Evolutionary conservation across 2,797 vertebrate genomes (phyloP).

Genomic region (Gouania willdenowi): DNA sequence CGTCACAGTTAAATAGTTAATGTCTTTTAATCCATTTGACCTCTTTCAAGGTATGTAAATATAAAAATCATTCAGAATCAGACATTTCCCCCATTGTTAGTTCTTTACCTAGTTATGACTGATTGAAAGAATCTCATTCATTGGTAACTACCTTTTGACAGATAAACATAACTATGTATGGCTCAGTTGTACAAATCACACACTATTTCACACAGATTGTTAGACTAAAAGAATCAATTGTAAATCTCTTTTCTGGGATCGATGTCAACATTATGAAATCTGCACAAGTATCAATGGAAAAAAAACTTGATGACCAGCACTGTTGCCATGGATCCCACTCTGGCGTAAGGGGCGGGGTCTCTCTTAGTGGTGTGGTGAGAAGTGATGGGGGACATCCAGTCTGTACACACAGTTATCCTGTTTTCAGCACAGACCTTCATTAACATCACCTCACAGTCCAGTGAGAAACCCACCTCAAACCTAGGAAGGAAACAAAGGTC

Average conservation of each 20-base stretch:
- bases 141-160: conserved; percentile 63
- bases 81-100: conserved; percentile 64
- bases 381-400: conserved; percentile 82
- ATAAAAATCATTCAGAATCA: conserved; percentile 87
- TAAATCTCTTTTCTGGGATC: conserved; percentile 25
- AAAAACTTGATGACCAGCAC: conserved; percentile 59
- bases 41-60: conserved; percentile 85
- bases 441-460: conserved; percentile 83
- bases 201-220: conserved; percentile 32
- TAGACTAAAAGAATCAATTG: conserved; percentile 45
- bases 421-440: conserved; percentile 99
- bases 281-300: conserved; percentile 55
- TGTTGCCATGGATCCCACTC: conserved; percentile 74
- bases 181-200: conserved; percentile 61
- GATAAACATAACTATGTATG: conserved; percentile 75
- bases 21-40: conserved; percentile 73
- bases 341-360: conserved; percentile 72
- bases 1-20: conserved; percentile 49
- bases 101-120: conserved; percentile 48
- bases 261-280: conserved; percentile 63
- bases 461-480: conserved; percentile 79
- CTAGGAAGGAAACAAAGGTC: conserved; percentile 59
- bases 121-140: conserved; percentile 26
- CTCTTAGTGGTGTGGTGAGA: conserved; percentile 75
- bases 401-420: conserved; percentile 88